Evolutionary conservation across 2,113 vertebrate genomes (phyloP).

Genomic region (Ploceus nigricollis): DNA sequence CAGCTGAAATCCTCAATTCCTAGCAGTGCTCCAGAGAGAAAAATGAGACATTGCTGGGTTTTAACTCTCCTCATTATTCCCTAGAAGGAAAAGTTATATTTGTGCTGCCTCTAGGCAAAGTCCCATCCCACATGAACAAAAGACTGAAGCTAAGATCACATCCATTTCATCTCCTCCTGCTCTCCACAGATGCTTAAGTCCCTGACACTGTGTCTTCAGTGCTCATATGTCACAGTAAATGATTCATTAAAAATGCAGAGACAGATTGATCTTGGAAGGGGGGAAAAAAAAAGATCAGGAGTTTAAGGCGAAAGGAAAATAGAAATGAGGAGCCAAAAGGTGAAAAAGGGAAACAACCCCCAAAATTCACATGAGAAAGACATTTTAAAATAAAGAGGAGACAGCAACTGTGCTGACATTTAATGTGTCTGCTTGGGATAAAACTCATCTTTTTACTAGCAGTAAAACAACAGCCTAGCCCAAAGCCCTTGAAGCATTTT

Average conservation of each 20-base stretch:
- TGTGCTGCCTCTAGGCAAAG: constrained; percentile 43
- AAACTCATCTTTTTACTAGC: constrained; percentile 12
- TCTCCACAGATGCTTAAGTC: constrained; percentile 4
- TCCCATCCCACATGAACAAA: constrained; percentile 26
- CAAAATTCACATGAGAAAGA: background rate
- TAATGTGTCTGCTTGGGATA: background rate
- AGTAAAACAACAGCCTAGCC: background rate
- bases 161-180: constrained; percentile 10
- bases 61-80: constrained; percentile 34
- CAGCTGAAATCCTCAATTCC: background rate
- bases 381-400: background rate
- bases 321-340: background rate
- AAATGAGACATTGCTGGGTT: background rate
- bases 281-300: background rate
- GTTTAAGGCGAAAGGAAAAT: background rate
- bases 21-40: background rate
- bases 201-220: constrained; percentile 16
- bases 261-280: constrained; percentile 23
- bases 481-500: background rate
- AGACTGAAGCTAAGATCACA: constrained; percentile 4
- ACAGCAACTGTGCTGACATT: background rate
- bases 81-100: constrained; percentile 32
- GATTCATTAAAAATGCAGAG: constrained; percentile 53
- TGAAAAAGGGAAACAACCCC: background rate
- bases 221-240: constrained; percentile 32